Evolutionary conservation across 2,797 vertebrate species (phyloP).

Genomic region (Smutsia temminckii): DNA sequence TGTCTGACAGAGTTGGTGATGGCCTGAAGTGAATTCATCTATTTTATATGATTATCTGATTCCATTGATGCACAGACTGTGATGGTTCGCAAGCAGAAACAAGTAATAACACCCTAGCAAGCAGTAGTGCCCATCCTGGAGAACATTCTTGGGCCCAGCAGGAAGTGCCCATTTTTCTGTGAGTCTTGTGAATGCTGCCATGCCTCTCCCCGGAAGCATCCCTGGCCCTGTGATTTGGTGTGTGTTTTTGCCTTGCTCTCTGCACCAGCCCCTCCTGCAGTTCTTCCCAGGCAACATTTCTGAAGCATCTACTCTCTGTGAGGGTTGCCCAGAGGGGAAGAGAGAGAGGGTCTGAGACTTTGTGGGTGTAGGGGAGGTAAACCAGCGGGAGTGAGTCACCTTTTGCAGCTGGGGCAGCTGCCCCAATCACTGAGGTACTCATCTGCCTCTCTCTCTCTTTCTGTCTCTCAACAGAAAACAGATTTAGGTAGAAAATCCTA

Average conservation of each 20-base stretch:
- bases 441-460: not conserved
- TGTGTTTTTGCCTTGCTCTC: not conserved
- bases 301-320: not conserved
- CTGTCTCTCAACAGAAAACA: not conserved
- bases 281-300: not conserved
- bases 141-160: not conserved
- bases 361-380: no score
- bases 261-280: not conserved
- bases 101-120: not conserved
- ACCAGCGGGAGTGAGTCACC: not conserved
- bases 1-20: not conserved
- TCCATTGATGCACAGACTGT: not conserved
- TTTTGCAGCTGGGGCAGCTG: not conserved
- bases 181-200: not conserved
- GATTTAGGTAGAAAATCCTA: not conserved
- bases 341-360: not conserved
- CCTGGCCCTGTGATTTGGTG: accelerated
- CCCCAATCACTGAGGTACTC: not conserved
- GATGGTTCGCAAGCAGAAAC: not conserved
- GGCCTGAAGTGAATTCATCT: not conserved
- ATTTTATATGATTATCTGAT: not conserved
- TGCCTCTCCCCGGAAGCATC: not conserved
- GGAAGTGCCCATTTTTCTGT: not conserved
- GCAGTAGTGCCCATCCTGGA: not conserved
- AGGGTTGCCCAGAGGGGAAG: no score